Conservation (phyloP, 2,797 vertebrate genomes). For the Limnodromus scolopaceus region DNA sequence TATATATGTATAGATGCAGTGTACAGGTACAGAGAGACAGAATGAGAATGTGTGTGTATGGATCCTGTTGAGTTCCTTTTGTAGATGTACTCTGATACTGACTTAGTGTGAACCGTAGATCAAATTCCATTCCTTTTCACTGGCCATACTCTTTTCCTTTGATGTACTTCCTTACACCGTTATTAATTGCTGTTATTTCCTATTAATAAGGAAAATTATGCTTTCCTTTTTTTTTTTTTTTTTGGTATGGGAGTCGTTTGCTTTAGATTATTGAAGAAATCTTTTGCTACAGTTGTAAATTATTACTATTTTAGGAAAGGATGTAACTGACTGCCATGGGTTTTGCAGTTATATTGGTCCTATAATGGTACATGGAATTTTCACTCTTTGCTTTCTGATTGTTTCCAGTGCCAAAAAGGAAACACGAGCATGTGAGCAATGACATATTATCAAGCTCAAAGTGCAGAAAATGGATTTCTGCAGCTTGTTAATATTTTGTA, state of each 20-base stretch:
- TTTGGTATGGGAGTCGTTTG: neutral
- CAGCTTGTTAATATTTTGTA: neutral
- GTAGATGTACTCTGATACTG: neutral
- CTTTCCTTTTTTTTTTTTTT: neutral
- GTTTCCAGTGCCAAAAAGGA: neutral
- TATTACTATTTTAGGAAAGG: neutral
- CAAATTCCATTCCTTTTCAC: neutral
- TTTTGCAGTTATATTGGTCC: neutral
- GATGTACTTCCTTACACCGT: neutral
- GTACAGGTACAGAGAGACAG: neutral
- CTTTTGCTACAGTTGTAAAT: neutral
- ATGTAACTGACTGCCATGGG: neutral
- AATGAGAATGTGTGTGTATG: neutral
- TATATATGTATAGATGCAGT: neutral
- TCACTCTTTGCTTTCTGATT: neutral
- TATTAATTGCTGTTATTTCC: neutral
- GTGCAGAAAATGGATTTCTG: conserved; percentile 23
- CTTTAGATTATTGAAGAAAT: neutral
- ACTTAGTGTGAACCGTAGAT: neutral
- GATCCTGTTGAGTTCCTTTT: neutral
- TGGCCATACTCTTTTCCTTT: neutral
- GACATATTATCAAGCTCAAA: neutral
- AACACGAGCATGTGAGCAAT: neutral
- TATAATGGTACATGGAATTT: neutral
- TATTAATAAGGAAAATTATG: neutral